Evolutionary conservation across 1,140 invertebrate species (phyloP).

Genomic region (Neomicropteryx cornuta): DNA sequence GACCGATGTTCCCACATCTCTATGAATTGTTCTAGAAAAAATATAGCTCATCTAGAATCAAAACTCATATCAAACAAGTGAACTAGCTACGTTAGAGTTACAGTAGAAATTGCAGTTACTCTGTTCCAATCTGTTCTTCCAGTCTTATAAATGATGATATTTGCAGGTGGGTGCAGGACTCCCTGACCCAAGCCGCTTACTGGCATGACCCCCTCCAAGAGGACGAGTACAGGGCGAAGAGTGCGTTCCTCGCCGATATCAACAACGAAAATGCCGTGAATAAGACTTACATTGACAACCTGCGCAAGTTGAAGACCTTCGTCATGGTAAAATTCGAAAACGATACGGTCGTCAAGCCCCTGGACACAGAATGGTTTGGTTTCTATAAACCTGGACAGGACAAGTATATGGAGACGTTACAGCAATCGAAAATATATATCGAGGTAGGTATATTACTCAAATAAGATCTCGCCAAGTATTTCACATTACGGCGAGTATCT

Average conservation of each 20-base stretch:
- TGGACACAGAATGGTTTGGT: constrained; percentile 78
- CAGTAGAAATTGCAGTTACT: too few species aligned
- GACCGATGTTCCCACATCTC: too few species aligned
- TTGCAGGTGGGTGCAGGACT: constrained; percentile 52
- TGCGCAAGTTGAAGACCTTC: constrained; percentile 68
- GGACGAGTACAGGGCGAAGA: constrained; percentile 58
- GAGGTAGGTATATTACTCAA: constrained; percentile 46
- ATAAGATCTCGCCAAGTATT: too few species aligned
- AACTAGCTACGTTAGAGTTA: too few species aligned
- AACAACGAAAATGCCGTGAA: constrained; percentile 74
- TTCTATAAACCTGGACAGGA: constrained; percentile 66
- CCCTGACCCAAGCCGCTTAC: constrained; percentile 84
- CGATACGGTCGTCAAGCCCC: constrained; percentile 81
- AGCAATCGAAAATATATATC: constrained; percentile 43
- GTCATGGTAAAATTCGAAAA: constrained; percentile 81
- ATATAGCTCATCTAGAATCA: too few species aligned
- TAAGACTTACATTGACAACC: constrained; percentile 51
- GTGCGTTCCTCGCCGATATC: constrained; percentile 83
- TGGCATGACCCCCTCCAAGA: constrained; percentile 90
- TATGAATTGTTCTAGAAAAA: too few species aligned
- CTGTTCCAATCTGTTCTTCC: too few species aligned
- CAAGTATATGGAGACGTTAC: constrained; percentile 40
- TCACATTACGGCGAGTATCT: constrained; percentile 27
- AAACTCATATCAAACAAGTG: too few species aligned
- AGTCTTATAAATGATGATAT: constrained; percentile 11